These are phyloP conservation scores for Phyllostomus hastatus DNA, from an alignment of 2,113 vertebrate genomes.

Conservation along the genomic window DNA sequence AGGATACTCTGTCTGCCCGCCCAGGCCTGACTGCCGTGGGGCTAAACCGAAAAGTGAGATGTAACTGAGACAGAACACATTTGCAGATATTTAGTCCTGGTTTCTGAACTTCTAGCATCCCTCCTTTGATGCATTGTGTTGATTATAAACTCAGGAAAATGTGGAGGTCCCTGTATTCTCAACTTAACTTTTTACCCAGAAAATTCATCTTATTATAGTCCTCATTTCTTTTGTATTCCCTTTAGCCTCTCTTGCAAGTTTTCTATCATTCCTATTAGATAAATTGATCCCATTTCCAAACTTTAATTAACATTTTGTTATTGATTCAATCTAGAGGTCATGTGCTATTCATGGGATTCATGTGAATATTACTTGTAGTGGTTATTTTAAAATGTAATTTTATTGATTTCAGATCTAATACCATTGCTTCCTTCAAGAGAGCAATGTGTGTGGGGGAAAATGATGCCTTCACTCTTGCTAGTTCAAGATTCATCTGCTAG, in stretches of 20 bases:
- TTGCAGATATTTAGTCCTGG: neutral
- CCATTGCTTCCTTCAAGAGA: constrained; percentile 58
- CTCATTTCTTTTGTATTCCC: constrained; percentile 36
- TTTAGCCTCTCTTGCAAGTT: constrained; percentile 33
- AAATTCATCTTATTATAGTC: neutral
- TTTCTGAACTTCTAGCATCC: neutral
- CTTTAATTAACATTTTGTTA: constrained; percentile 68
- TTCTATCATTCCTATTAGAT: constrained; percentile 52
- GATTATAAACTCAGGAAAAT: constrained; percentile 7
- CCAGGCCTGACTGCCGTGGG: neutral
- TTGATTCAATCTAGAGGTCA: constrained; percentile 60
- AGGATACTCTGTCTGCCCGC: neutral
- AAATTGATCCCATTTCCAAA: constrained; percentile 63
- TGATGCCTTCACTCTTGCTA: constrained; percentile 25
- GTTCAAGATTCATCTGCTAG: constrained; percentile 55
- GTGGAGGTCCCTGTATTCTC: neutral
- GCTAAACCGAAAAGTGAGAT: neutral
- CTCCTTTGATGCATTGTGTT: neutral
- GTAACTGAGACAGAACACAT: neutral
- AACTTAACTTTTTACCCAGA: neutral
- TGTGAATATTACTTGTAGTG: constrained; percentile 59
- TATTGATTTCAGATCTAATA: constrained; percentile 60
- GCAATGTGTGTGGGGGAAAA: constrained; percentile 47
- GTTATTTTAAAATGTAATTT: constrained; percentile 68
- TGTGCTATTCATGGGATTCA: constrained; percentile 38